A percentile compares a stretch with the other conserved stretches of the same genome.
Conservation (phyloP, 2,113 vertebrate species). For the human (Homo sapiens) region DNA sequence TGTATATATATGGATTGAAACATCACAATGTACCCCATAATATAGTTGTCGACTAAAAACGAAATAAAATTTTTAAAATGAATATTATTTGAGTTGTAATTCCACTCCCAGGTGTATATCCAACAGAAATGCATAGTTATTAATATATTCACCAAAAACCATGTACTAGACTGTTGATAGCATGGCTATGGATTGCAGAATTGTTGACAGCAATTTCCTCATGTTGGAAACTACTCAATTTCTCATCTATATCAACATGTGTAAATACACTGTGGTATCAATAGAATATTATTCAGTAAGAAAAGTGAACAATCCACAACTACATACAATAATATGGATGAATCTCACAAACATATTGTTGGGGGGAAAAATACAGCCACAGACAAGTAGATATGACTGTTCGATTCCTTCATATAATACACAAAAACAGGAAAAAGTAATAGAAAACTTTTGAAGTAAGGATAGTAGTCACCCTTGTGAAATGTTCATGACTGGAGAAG, state of each 20-base stretch:
- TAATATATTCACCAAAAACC: not conserved
- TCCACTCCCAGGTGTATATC: not conserved
- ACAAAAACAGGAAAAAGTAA: not conserved
- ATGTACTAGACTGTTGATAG: not conserved
- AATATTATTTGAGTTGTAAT: conserved; percentile 26
- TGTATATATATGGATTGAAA: not conserved
- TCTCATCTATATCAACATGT: not conserved
- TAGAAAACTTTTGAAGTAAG: not conserved
- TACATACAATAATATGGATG: not conserved
- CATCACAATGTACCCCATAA: not conserved
- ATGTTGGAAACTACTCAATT: not conserved
- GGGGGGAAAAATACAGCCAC: not conserved
- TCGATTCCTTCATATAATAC: not conserved
- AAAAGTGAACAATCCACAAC: not conserved
- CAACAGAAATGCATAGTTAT: not conserved
- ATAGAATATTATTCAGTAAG: not conserved
- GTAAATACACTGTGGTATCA: not conserved
- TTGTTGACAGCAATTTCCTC: not conserved
- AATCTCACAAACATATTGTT: not conserved
- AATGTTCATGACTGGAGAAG: not conserved
- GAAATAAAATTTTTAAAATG: not conserved
- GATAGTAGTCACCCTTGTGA: not conserved
- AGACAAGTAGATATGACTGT: not conserved
- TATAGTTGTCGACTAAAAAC: not conserved
- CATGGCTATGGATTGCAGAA: not conserved